A percentile compares a stretch with the other conserved stretches of the same genome.
These are phyloP conservation scores for Nycticorax nycticorax DNA, from an alignment of 2,113 vertebrate species.

Conservation along the genomic window DNA sequence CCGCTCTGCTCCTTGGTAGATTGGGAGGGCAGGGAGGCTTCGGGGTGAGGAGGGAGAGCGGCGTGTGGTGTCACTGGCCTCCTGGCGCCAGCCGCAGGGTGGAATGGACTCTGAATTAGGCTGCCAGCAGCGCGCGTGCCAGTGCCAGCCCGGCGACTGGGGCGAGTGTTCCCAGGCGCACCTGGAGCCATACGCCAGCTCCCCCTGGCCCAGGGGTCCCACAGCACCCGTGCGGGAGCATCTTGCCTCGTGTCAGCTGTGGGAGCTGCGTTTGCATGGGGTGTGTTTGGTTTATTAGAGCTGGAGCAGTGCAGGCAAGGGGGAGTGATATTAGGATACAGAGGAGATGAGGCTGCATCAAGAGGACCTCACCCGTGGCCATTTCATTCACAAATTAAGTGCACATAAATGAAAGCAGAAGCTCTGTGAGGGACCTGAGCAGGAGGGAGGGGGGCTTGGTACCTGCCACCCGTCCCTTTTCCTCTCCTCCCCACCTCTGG, in stretches of 20 bases:
- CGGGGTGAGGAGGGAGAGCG: background rate
- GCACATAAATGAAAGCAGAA: background rate
- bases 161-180: background rate
- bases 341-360: background rate
- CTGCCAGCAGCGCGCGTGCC: accelerated
- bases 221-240: background rate
- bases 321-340: too few relatives aligned
- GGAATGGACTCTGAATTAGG: background rate
- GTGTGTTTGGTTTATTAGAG: background rate
- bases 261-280: accelerated
- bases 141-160: background rate
- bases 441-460: background rate
- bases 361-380: background rate
- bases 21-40: background rate
- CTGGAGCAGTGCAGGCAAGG: background rate
- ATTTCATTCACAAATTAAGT: background rate
- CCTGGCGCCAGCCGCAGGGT: background rate
- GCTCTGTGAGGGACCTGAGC: background rate
- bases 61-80: accelerated
- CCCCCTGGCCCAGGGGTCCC: background rate
- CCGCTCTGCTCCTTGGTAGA: background rate
- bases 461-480: background rate
- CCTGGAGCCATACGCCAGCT: background rate
- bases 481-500: background rate
- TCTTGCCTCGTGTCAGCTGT: background rate